Conservation (phyloP, 64 coral and sea anemone genomes). For the Astreopora myriophthalma region DNA sequence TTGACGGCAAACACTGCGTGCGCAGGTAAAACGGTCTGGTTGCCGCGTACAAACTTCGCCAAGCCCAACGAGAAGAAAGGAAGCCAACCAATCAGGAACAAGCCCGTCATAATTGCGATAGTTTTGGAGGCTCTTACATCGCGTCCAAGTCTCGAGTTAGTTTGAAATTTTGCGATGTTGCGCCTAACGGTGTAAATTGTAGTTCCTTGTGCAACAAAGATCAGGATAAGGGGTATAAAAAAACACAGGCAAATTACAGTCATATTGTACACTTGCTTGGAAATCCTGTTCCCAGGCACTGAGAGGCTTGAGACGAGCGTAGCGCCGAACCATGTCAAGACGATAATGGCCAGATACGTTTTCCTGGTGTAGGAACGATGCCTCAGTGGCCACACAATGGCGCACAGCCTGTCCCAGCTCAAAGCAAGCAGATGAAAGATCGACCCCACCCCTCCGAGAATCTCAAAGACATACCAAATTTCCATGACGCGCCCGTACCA, state of each 20-base stretch:
- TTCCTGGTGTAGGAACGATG: slow-evolving; percentile 72
- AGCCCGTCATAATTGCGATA: slow-evolving; percentile 69
- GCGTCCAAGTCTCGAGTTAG: neutral
- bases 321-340: slow-evolving; percentile 48
- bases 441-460: slow-evolving; percentile 76
- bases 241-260: slow-evolving; percentile 78
- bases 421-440: slow-evolving; percentile 82
- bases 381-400: slow-evolving; percentile 78
- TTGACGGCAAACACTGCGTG: slow-evolving; percentile 81
- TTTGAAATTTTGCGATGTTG: slow-evolving; percentile 15
- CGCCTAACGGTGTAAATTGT: slow-evolving; percentile 49
- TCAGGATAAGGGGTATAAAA: slow-evolving; percentile 62
- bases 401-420: slow-evolving; percentile 85
- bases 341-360: slow-evolving; percentile 64
- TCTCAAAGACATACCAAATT: slow-evolving; percentile 76
- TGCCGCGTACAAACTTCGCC: neutral
- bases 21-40: neutral
- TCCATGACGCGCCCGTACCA: slow-evolving; percentile 46
- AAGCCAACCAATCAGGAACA: slow-evolving; percentile 82
- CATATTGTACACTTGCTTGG: slow-evolving; percentile 61
- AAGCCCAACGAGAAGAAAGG: slow-evolving; percentile 72
- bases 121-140: slow-evolving; percentile 73
- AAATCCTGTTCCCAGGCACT: slow-evolving; percentile 60
- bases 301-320: slow-evolving; percentile 47
- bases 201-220: slow-evolving; percentile 55